Base-by-base conservation (phyloP, 2,888 invertebrate genomes). In the Boloria selene region DNA sequence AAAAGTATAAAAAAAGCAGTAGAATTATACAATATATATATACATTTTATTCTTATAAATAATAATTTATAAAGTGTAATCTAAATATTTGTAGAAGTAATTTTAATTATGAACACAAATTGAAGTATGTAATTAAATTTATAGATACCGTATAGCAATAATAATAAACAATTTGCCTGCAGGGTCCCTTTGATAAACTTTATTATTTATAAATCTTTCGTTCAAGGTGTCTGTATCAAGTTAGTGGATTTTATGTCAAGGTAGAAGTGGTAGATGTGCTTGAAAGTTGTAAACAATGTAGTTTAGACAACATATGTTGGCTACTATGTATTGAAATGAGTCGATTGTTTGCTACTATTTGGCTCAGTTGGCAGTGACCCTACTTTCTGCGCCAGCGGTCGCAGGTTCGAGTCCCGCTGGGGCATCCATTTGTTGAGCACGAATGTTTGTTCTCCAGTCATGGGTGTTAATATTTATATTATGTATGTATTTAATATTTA, bases 231-330 rank as follows among this genome's bases (percentile, higher is more conserved):
- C 66, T 22, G 52, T 74, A 74, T 74, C 73, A 75, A 77, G 73
- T 73, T 73, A 72, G 73, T 79, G 61, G 63, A 51, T 74, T 79
- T 81, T 79, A 74, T 81, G 86, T 82, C 86, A 87, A 86, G 87
- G 86, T 70, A 45, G 58, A 49, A 31, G 38, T 65, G 56, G 70
- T 73, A 75, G 77, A 82, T 80, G 78, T 80, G 84, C 84, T 84
- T 75, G 78, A 83, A 84, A 83, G 79, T 72, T 75, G 70, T 75
- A 81, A 84, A 86, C 86, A 81, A 76, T 83, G 80, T 81, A 65
- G 70, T 70, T 59, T 71, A 76, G 73, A 83, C 80, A 84, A 79
- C 82, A 73, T 74, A 70, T 72, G 75, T 67, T 64, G 69, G 71
- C 68, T 73, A 74, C 77, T 77, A 73, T 77, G 73, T 79, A 75